Conservation (phyloP, 2,113 vertebrate species). For the Gymnorhina tibicen region DNA sequence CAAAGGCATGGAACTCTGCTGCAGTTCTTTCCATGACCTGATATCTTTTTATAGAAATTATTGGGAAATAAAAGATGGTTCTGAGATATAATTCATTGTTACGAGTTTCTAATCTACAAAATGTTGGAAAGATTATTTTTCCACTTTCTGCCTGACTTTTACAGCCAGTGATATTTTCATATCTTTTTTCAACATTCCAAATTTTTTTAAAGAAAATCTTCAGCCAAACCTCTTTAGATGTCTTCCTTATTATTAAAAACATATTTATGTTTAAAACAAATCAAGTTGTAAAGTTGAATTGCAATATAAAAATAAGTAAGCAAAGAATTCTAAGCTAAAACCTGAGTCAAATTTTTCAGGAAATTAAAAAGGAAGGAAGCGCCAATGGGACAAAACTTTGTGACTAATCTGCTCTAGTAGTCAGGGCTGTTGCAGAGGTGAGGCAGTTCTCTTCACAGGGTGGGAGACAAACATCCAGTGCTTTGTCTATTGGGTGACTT, state of each 20-base stretch:
- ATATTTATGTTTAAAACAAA: not conserved
- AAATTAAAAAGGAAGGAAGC: not conserved
- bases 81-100: not conserved
- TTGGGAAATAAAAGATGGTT: not conserved
- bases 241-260: not conserved
- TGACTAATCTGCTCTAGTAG: not conserved
- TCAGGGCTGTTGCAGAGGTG: not conserved
- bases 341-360: not conserved
- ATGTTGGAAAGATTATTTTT: not conserved
- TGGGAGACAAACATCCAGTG: not conserved
- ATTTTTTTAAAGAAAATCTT: not conserved
- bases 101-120: not conserved
- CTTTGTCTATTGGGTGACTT: not conserved
- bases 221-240: not conserved
- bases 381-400: not conserved
- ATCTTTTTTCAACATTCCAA: not conserved
- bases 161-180: not conserved
- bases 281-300: not conserved
- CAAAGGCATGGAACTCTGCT: not conserved
- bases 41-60: not conserved
- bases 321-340: not conserved
- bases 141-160: not conserved
- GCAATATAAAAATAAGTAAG: not conserved
- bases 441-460: rapidly evolving
- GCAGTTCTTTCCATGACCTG: not conserved